A percentile compares a stretch with the other conserved stretches of the same genome.
Conservation (phyloP, 2,113 vertebrate genomes). For the Dolichotis patagonum region DNA sequence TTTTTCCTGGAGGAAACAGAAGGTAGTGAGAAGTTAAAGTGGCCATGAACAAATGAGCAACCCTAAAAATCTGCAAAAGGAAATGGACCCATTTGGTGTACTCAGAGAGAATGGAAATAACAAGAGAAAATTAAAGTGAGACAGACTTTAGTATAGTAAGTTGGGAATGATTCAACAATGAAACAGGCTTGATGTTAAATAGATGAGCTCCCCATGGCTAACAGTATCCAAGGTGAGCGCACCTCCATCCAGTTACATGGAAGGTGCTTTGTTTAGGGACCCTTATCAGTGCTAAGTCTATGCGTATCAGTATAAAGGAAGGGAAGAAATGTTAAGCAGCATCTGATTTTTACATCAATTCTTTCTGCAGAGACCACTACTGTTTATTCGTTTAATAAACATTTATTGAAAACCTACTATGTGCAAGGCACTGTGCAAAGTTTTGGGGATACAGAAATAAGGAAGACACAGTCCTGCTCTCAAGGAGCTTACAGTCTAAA, state of each 20-base stretch:
- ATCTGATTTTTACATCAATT: slow-evolving; percentile 35
- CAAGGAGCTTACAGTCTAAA: slow-evolving; percentile 63
- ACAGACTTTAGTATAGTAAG: neutral
- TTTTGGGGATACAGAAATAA: slow-evolving; percentile 55
- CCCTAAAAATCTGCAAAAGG: neutral
- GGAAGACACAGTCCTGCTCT: slow-evolving; percentile 53
- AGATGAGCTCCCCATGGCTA: neutral
- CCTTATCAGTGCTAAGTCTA: neutral
- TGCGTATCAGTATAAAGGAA: slow-evolving; percentile 23
- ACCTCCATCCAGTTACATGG: neutral
- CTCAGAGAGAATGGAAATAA: neutral
- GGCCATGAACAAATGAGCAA: neutral
- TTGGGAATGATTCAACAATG: neutral
- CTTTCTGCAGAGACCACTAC: slow-evolving; percentile 68
- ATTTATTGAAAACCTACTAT: slow-evolving; percentile 68
- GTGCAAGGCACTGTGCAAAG: slow-evolving; percentile 56
- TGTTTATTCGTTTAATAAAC: slow-evolving; percentile 54
- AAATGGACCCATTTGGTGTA: neutral
- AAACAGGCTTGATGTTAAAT: neutral
- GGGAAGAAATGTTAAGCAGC: slow-evolving; percentile 1
- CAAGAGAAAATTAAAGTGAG: neutral
- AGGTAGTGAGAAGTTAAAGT: neutral
- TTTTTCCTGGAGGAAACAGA: neutral
- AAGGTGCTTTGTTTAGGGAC: slow-evolving; percentile 28
- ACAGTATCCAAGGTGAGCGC: neutral